Conservation (phyloP, 1,140 invertebrate genomes). For the Chionoecetes opilio region DNA sequence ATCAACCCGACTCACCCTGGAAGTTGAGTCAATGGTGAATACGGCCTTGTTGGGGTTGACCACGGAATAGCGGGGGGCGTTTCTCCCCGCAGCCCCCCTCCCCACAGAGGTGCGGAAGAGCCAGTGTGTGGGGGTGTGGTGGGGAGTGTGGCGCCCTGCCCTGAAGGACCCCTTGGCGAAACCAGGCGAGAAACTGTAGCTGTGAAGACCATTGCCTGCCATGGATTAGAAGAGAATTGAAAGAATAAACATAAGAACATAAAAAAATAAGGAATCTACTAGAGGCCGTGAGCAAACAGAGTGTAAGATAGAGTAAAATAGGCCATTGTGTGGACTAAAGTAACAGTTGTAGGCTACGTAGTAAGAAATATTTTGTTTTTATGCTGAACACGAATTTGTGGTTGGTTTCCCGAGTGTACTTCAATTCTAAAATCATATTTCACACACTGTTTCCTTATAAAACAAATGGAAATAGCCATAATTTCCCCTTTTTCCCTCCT, state of each 20-base stretch:
- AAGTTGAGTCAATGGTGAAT: constrained; percentile 59
- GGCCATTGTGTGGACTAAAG: too few relatives aligned
- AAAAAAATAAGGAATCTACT: background rate
- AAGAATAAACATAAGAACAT: background rate
- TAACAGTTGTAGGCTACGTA: too few relatives aligned
- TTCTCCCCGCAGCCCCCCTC: constrained; percentile 20
- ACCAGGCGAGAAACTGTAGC: constrained; percentile 73
- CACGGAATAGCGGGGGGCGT: constrained; percentile 37
- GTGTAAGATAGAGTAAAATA: background rate
- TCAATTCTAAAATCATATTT: too few relatives aligned
- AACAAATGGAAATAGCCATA: too few relatives aligned
- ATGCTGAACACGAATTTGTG: too few relatives aligned
- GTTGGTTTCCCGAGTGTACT: too few relatives aligned
- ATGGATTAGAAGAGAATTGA: background rate
- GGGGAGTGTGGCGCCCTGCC: background rate
- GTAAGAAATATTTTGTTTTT: too few relatives aligned
- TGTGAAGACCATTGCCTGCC: constrained; percentile 76
- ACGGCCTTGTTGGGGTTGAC: constrained; percentile 72
- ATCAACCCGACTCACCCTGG: constrained; percentile 47
- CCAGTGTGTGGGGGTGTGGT: constrained; percentile 24
- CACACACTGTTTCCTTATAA: too few relatives aligned
- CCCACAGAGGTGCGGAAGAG: constrained; percentile 66
- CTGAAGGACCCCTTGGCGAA: constrained; percentile 65
- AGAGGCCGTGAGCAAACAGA: background rate
- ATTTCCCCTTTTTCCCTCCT: too few relatives aligned